Conservation (phyloP, 2,888 invertebrate genomes). For the Netelia virgata region DNA sequence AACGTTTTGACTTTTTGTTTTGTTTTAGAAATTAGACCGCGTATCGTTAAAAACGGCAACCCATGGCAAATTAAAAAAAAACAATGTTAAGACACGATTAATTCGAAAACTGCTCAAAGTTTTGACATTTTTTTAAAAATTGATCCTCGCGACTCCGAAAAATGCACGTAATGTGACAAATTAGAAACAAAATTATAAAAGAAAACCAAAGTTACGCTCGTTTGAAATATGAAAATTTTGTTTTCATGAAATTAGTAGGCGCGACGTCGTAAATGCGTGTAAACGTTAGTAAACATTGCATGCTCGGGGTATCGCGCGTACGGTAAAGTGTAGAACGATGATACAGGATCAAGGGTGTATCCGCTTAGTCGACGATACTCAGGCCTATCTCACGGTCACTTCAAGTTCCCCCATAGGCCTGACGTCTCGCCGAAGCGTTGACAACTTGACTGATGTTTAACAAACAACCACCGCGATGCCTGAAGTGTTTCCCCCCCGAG, state of each 20-base stretch:
- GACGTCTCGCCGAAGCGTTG: constrained; percentile 67
- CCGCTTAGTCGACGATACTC: constrained; percentile 23
- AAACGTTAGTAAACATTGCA: background rate
- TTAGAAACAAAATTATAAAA: background rate
- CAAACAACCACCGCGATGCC: constrained; percentile 77
- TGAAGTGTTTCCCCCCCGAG: constrained; percentile 72
- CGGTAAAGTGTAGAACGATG: constrained; percentile 9
- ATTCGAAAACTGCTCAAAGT: too few relatives aligned
- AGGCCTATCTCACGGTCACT: constrained; percentile 30
- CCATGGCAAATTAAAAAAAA: too few relatives aligned
- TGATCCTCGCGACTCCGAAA: too few relatives aligned
- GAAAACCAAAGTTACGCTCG: background rate
- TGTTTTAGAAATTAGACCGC: too few relatives aligned
- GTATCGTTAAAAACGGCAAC: too few relatives aligned
- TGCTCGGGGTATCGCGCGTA: background rate
- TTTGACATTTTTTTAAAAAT: too few relatives aligned
- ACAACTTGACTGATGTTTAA: constrained; percentile 81
- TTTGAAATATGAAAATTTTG: background rate
- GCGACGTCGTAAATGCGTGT: background rate
- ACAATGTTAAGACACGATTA: too few relatives aligned
- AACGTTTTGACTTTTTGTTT: too few relatives aligned
- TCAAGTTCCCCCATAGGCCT: constrained; percentile 23
- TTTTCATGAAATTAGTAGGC: background rate
- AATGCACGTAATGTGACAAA: background rate
- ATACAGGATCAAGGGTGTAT: constrained; percentile 31